A percentile compares a stretch with the other conserved stretches of the same genome.
Evolutionary conservation across 2,113 vertebrate genomes (phyloP).

Genomic region (Prunella fulvescens): DNA sequence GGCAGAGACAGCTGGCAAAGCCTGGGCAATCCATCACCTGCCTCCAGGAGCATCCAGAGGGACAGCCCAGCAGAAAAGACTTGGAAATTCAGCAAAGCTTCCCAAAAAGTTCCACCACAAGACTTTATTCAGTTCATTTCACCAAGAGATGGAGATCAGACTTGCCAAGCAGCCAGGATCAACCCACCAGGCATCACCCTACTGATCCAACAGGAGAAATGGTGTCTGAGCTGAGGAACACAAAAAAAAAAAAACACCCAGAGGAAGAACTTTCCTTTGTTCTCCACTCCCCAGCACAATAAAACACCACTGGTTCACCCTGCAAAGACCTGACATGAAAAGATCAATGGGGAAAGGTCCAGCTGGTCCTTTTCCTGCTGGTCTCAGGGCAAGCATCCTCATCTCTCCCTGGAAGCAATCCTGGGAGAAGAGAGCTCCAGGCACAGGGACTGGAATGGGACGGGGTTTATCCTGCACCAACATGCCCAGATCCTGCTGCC

Average conservation of each 20-base stretch:
- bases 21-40: background rate
- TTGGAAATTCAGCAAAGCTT: background rate
- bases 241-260: background rate
- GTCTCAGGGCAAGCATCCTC: background rate
- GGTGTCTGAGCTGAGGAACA: background rate
- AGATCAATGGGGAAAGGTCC: background rate
- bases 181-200: accelerated
- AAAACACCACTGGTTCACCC: background rate
- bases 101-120: background rate
- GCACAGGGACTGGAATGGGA: accelerated
- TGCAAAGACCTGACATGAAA: background rate
- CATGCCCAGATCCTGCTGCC: background rate
- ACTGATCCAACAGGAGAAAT: accelerated
- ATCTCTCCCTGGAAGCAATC: background rate
- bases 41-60: accelerated
- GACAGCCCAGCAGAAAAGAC: accelerated
- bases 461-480: background rate
- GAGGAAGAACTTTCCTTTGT: background rate
- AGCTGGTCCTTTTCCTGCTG: background rate
- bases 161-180: background rate
- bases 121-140: background rate
- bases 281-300: background rate
- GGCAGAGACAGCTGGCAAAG: background rate
- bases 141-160: background rate
- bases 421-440: background rate